These are phyloP conservation scores for Adelosebastes latens DNA, from an alignment of 2,797 vertebrate genomes.

Conservation along the genomic window DNA sequence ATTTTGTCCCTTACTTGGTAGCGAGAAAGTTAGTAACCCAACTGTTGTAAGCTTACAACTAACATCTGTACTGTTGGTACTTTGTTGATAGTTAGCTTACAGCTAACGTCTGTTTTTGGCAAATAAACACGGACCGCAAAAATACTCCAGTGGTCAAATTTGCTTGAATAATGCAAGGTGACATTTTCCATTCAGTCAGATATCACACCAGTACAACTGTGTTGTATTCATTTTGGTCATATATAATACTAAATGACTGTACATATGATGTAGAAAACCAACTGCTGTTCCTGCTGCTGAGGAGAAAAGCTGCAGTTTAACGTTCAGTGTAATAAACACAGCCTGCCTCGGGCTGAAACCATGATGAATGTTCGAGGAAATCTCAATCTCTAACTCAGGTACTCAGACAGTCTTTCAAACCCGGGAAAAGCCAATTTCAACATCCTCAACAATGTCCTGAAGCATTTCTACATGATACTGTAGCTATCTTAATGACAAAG, in stretches of 20 bases:
- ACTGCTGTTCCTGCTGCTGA: constrained; percentile 2
- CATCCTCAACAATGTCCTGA: constrained; percentile 1
- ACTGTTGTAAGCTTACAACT: background rate
- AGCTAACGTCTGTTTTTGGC: background rate
- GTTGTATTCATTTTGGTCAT: background rate
- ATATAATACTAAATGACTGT: background rate
- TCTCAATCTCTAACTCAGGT: constrained; percentile 16
- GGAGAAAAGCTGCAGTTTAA: background rate
- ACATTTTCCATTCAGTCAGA: background rate
- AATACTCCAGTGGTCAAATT: background rate
- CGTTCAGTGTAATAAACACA: constrained; percentile 6
- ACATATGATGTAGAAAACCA: background rate
- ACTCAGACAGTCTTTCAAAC: constrained; percentile 13
- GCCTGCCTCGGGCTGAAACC: constrained; percentile 27
- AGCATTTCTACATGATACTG: background rate
- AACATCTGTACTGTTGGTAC: background rate
- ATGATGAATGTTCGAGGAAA: constrained; percentile 37
- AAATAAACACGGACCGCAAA: background rate
- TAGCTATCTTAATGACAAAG: constrained; percentile 9
- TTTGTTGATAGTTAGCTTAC: background rate
- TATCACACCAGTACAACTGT: background rate
- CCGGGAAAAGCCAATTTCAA: background rate
- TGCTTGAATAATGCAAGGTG: background rate
- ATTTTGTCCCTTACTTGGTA: no score
- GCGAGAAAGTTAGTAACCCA: no score